These are phyloP conservation scores for Lithobates sylvaticus DNA, from an alignment of 2,797 vertebrate genomes.

Conservation along the genomic window DNA sequence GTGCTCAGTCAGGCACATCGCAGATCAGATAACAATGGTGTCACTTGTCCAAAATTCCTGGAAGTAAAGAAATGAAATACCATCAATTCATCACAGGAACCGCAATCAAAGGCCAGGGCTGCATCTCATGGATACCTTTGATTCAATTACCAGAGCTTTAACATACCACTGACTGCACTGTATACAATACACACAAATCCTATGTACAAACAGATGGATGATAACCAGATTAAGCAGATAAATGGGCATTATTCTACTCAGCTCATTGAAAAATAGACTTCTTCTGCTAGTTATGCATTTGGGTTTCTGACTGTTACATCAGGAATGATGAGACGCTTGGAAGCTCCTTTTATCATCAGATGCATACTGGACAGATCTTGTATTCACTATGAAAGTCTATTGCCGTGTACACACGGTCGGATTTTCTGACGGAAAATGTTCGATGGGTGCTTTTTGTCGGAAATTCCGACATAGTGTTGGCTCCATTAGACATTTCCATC, in stretches of 20 bases:
- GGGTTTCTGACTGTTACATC: neutral
- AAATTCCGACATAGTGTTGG: too few species aligned
- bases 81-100: slow-evolving; percentile 27
- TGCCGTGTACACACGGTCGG: too few species aligned
- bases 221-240: neutral
- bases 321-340: neutral
- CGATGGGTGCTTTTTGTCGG: too few species aligned
- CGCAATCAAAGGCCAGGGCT: slow-evolving; percentile 27
- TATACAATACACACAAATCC: neutral
- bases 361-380: neutral
- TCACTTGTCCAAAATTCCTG: slow-evolving; percentile 50
- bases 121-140: slow-evolving; percentile 2
- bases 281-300: neutral
- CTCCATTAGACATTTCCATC: too few species aligned
- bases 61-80: slow-evolving; percentile 53
- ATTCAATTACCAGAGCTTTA: neutral
- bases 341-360: neutral
- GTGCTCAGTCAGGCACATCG: slow-evolving; percentile 53
- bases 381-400: too few species aligned
- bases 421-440: too few species aligned
- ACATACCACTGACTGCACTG: neutral
- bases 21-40: slow-evolving; percentile 50
- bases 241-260: neutral
- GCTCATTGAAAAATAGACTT: neutral
- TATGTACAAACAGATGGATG: neutral